A percentile compares a stretch with the other conserved stretches of the same genome.
These are phyloP conservation scores for Metopia argyrocephala DNA, from an alignment of 2,888 invertebrate species.

Conservation along the genomic window DNA sequence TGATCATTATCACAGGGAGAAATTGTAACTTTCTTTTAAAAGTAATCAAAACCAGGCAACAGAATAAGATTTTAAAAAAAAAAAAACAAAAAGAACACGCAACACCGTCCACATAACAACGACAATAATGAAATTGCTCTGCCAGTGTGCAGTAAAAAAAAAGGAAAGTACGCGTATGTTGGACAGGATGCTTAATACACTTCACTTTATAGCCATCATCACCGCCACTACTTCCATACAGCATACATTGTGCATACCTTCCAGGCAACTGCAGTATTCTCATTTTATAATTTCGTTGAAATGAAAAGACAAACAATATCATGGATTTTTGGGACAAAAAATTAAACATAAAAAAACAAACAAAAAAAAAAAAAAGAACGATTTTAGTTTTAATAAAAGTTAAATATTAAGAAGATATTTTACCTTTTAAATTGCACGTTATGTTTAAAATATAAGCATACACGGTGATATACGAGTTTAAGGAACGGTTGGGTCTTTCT, in stretches of 20 bases:
- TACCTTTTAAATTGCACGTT: background rate
- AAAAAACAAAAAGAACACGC: background rate
- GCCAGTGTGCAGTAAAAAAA: background rate
- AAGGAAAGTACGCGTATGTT: background rate
- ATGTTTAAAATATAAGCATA: background rate
- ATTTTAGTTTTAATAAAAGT: too few relatives aligned
- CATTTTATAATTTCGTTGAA: background rate
- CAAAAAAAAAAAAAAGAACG: background rate
- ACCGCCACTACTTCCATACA: background rate
- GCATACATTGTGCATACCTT: slow-evolving; percentile 17
- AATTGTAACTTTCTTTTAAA: slow-evolving; percentile 62
- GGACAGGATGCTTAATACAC: slow-evolving; percentile 39
- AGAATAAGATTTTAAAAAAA: slow-evolving; percentile 48
- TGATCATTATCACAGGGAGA: slow-evolving; percentile 60
- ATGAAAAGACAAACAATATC: slow-evolving; percentile 3
- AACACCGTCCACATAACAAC: background rate
- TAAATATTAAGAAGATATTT: too few relatives aligned
- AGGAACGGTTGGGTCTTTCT: background rate
- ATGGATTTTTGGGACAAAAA: background rate
- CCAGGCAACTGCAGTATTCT: slow-evolving; percentile 30
- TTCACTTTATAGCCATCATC: background rate
- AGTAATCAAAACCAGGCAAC: slow-evolving; percentile 49
- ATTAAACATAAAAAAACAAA: background rate
- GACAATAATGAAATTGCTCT: slow-evolving; percentile 26
- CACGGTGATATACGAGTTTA: background rate